Conservation (phyloP, 2,113 vertebrate genomes). For the Dromiciops gliroides region DNA sequence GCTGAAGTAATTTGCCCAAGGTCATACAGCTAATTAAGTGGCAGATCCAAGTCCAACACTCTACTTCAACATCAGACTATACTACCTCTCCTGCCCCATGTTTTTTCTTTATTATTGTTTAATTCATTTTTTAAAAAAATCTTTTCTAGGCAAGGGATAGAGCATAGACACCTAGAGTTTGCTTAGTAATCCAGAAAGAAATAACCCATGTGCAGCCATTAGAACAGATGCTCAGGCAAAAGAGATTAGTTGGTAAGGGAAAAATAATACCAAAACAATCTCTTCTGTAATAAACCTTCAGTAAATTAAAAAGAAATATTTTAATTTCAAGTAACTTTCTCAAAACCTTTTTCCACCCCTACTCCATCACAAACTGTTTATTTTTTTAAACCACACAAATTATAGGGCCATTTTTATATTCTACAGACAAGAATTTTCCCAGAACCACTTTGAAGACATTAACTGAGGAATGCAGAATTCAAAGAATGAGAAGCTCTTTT, state of each 20-base stretch:
- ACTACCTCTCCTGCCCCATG: background rate
- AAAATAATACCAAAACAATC: background rate
- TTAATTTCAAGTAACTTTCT: background rate
- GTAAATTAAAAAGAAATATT: background rate
- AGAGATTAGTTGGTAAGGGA: background rate
- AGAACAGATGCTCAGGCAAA: background rate
- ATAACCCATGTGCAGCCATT: background rate
- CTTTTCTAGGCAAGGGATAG: background rate
- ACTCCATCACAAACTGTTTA: background rate
- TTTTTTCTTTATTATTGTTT: background rate
- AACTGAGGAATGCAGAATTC: background rate
- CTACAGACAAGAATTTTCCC: background rate
- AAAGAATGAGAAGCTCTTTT: background rate
- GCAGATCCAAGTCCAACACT: background rate
- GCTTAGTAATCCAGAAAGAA: background rate
- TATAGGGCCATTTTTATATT: background rate
- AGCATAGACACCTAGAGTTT: background rate
- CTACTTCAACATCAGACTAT: background rate
- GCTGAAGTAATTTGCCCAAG: background rate
- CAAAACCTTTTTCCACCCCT: background rate
- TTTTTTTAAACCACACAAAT: background rate
- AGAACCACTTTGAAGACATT: conserved; percentile 4
- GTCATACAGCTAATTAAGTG: background rate
- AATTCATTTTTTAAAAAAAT: too few relatives aligned
- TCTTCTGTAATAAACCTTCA: background rate